A percentile compares a stretch with the other conserved stretches of the same genome.
These are phyloP conservation scores for Leistus spinibarbis DNA, from an alignment of 2,888 invertebrate species.

Conservation along the genomic window DNA sequence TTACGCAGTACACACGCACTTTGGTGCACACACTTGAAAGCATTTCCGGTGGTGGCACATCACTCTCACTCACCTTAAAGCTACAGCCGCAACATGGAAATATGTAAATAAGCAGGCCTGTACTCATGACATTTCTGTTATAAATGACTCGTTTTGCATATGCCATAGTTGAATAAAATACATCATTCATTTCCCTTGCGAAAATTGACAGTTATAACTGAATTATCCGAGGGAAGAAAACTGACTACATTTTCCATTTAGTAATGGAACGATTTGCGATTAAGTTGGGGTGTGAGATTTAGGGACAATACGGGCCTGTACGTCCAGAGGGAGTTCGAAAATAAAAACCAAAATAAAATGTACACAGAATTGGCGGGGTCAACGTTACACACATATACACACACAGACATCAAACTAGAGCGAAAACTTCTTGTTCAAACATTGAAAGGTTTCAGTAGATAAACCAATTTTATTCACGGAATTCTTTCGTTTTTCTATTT, in stretches of 20 bases:
- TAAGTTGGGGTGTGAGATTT: too few species aligned
- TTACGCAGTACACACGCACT: not conserved
- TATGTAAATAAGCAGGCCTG: not conserved
- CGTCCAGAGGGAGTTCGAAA: not conserved
- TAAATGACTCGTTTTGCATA: not conserved
- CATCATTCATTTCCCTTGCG: not conserved
- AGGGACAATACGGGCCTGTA: not conserved
- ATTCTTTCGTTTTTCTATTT: constrained; percentile 18
- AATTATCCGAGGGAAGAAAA: constrained; percentile 2
- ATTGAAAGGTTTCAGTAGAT: constrained; percentile 33
- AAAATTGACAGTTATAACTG: not conserved
- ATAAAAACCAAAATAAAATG: constrained; percentile 21
- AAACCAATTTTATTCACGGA: constrained; percentile 33
- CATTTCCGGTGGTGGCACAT: too few species aligned
- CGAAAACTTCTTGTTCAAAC: constrained; percentile 16
- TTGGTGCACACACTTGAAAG: too few species aligned
- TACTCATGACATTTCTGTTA: not conserved
- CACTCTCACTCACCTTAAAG: too few species aligned
- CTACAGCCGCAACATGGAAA: too few species aligned
- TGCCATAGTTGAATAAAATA: constrained; percentile 10
- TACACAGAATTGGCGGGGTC: constrained; percentile 25
- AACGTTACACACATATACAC: not conserved
- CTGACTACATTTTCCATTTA: not conserved
- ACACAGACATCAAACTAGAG: too few species aligned
- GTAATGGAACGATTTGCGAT: constrained; percentile 3